Conservation (phyloP, 2,797 vertebrate genomes). For the Sphenopsis melanotis region DNA sequence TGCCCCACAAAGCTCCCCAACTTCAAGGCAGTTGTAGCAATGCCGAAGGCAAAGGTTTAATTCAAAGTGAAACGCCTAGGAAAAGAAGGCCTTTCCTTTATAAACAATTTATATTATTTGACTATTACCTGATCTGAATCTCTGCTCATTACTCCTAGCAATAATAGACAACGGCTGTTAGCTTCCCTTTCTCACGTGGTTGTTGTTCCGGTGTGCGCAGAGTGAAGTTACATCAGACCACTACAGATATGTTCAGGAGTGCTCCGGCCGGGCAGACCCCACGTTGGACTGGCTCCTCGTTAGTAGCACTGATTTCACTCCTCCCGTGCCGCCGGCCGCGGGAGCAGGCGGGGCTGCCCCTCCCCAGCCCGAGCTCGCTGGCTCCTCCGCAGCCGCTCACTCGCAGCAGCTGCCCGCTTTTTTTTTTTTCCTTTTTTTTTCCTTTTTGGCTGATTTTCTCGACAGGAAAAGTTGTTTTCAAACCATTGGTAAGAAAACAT, state of each 20-base stretch:
- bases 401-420: neutral
- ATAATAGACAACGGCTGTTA: slow-evolving; percentile 3
- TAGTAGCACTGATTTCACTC: neutral
- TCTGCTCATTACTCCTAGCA: slow-evolving; percentile 49
- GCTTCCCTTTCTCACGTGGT: neutral
- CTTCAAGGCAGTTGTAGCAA: slow-evolving; percentile 41
- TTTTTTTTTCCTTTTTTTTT: too few relatives aligned
- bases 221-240: neutral
- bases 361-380: neutral
- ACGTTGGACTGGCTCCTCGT: neutral
- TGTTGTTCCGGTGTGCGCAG: neutral
- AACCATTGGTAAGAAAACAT: slow-evolving; percentile 14
- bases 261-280: neutral
- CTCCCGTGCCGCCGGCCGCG: neutral
- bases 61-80: slow-evolving; percentile 15
- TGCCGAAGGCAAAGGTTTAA: slow-evolving; percentile 39
- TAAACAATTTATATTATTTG: slow-evolving; percentile 24
- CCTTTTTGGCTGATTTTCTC: slow-evolving; percentile 41
- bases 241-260: slow-evolving; percentile 8
- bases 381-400: neutral
- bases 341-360: neutral
- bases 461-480: slow-evolving; percentile 7
- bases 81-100: slow-evolving; percentile 58
- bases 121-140: slow-evolving; percentile 44
- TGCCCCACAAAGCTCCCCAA: neutral